These are phyloP conservation scores for Colletes gigas DNA, from an alignment of 1,140 invertebrate species.

Conservation along the genomic window DNA sequence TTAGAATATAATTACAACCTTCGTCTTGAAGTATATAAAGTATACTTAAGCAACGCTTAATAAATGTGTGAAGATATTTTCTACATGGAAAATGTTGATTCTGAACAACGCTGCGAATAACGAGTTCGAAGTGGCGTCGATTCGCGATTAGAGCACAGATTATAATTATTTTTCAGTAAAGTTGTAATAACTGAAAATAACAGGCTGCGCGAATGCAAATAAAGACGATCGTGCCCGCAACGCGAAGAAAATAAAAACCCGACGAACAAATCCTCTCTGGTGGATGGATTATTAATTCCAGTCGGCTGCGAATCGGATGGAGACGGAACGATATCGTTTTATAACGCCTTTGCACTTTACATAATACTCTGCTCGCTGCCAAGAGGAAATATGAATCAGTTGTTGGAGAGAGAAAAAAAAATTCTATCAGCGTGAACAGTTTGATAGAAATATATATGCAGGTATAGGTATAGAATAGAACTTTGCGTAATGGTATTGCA, in stretches of 20 bases:
- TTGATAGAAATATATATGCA: conserved; percentile 4
- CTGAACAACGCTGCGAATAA: too few species aligned
- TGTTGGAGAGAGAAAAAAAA: neutral
- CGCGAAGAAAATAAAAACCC: neutral
- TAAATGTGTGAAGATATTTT: too few species aligned
- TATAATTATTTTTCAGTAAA: neutral
- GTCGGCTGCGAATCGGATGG: neutral
- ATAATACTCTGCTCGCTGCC: conserved; percentile 3
- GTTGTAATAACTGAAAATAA: neutral
- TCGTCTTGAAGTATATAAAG: too few species aligned
- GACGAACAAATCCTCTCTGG: neutral
- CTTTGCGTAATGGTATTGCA: conserved; percentile 30
- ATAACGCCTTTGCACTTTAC: conserved; percentile 28
- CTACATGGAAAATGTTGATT: too few species aligned
- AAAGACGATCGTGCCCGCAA: neutral
- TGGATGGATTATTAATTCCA: conserved; percentile 36
- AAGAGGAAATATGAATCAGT: conserved; percentile 43
- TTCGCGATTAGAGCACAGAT: neutral
- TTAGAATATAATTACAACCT: too few species aligned
- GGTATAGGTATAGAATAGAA: neutral
- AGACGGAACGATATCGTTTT: neutral
- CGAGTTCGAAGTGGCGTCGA: neutral
- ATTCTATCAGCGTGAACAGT: neutral
- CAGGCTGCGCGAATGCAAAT: neutral
- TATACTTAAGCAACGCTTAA: too few species aligned